These are phyloP conservation scores for Drosophila flavopinicola DNA, from an alignment of 2,888 invertebrate genomes.

Conservation along the genomic window DNA sequence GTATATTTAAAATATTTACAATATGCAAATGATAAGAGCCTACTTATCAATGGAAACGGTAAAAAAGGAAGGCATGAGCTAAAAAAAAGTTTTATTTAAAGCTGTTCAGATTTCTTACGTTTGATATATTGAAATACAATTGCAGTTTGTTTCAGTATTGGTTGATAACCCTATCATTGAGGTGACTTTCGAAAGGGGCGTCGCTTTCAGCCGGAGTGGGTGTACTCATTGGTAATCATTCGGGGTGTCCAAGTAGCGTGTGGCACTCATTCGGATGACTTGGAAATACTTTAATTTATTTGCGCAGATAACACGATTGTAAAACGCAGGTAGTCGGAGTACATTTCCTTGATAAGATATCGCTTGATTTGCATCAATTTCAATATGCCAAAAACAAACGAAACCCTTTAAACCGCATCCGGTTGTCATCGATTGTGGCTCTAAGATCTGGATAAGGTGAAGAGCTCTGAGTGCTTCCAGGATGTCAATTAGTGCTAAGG, in stretches of 20 bases:
- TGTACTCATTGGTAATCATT: conserved; percentile 14
- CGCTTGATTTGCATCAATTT: conserved; percentile 15
- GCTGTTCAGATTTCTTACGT: too few species aligned
- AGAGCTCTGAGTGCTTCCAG: neutral
- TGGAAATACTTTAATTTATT: conserved; percentile 23
- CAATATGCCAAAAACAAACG: conserved; percentile 1
- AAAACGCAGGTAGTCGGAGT: neutral
- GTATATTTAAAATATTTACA: conserved; percentile 3
- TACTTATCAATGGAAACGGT: neutral
- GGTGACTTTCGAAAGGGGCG: neutral
- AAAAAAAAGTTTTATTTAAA: too few species aligned
- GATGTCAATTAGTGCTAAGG: too few species aligned
- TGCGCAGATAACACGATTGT: conserved; percentile 15
- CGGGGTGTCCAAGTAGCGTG: conserved; percentile 6
- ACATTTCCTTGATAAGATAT: conserved; percentile 22
- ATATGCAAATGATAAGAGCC: conserved; percentile 18
- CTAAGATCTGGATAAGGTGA: neutral
- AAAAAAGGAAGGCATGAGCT: neutral
- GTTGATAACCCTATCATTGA: neutral
- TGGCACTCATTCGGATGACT: conserved; percentile 22
- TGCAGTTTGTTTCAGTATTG: neutral
- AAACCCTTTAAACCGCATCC: neutral
- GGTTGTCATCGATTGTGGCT: neutral
- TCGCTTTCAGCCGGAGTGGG: neutral
- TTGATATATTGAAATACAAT: conserved; percentile 1